phyloP scores from a whole-genome alignment of 2,113 vertebrate genomes.

The Pseudonaja textilis region DNA sequence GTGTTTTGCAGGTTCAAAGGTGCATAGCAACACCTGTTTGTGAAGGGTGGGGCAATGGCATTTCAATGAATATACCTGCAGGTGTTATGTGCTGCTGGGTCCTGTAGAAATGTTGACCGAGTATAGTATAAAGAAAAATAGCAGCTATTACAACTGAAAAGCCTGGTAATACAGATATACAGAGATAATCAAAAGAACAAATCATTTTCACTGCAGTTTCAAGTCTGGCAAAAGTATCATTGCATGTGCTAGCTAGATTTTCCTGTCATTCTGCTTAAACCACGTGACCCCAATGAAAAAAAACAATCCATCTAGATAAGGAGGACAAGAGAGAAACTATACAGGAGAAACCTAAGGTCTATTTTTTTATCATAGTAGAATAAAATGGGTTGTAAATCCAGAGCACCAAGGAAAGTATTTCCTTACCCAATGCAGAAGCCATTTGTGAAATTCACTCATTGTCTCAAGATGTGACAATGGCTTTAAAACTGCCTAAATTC shows the following conservation, averaged over 20 bases:
- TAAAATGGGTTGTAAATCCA: not conserved
- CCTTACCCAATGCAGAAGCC: not conserved
- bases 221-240: not conserved
- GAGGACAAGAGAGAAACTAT: not conserved
- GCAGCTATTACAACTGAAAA: slow-evolving; percentile 2
- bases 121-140: slow-evolving; percentile 18
- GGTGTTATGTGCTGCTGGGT: slow-evolving; percentile 45
- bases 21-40: slow-evolving; percentile 70
- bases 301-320: not conserved
- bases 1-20: slow-evolving; percentile 31
- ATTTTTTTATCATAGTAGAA: not conserved
- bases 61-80: slow-evolving; percentile 45
- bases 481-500: not conserved
- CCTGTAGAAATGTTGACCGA: slow-evolving; percentile 5
- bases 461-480: not conserved
- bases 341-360: not conserved
- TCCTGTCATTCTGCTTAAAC: not conserved
- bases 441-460: not conserved
- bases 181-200: not conserved
- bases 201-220: not conserved
- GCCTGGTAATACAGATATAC: not conserved
- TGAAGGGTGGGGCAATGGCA: slow-evolving; percentile 59
- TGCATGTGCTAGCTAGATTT: not conserved
- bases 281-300: not conserved
- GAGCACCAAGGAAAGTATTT: not conserved